Evolutionary conservation across 1,140 invertebrate species (phyloP), one percentile per base, ranked within the genome.

Genomic region (Epicauta chinensis): DNA sequence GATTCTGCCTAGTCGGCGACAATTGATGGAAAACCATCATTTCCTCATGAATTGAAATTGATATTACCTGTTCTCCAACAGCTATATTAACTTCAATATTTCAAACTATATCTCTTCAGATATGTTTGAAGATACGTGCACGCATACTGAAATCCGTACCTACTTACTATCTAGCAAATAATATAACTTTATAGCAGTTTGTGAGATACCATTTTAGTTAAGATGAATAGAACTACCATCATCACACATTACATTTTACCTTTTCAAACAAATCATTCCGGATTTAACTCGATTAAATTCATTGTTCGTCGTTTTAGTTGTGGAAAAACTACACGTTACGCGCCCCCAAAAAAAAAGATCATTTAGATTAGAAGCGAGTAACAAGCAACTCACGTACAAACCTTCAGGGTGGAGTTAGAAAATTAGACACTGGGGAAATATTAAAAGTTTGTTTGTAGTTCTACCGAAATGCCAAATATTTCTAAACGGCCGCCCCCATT

Each of bases 401-500:
- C 51, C 56, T 57, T 51, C 39, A 29, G 51, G 56, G 41, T 51
- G 36, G 42, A 59, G 56, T 63, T 61, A 53, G 53, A 51, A 63
- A 63, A 63, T 63, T 63, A 63, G 59, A 53, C 61, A 53, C 47
- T 47, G 44, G 61, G 61, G 61, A 63, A 61, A 63, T 63, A 63
- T 61, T 63, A 63, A 63, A 63, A 63, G 51, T 63, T 63, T 61
- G 61, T 63, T 63, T 60, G 54, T 56, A 60, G 55, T 56, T 60
- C 48, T 56, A 35, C 51, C 40, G 45, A 42, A 40, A 42, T 30
- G 48, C 36, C 40, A 37, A 51, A 51, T 51, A 51, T 51, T 51
- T 51, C 40, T 23, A 23, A 23, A 23, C 23, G 23, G 7, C 23
- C 29, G 23, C 15, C 14, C 23, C 41, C 45, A 2, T 23, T 23